Base-by-base conservation (phyloP, 2,888 invertebrate genomes). In the Sussaba pulchella region DNA sequence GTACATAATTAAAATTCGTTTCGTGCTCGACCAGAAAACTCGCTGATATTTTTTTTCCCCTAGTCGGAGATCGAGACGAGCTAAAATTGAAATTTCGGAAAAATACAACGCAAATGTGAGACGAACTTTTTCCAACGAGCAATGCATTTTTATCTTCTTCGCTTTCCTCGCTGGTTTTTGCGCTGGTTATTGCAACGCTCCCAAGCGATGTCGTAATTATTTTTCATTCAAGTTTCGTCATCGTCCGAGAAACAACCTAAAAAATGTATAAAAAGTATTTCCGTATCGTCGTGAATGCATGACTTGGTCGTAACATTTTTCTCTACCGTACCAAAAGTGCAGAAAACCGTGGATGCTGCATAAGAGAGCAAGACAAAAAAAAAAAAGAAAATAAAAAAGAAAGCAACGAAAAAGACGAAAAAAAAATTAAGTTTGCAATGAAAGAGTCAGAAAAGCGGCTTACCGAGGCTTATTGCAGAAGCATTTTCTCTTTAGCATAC, bases 361-460 rank as follows among this genome's bases (percentile, higher is more conserved):
- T n/a, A n/a, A n/a, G n/a, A n/a, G n/a, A n/a, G n/a, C n/a, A n/a
- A 31, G 2, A 1, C 12, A 36, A 50, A 19, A 21, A 47, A 50
- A 50, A 39, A 67, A 41, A 21, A 50, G 21, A 14, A 12, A 14
- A 24, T 2, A 8, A 14, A 8, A 14, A 31, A 26, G 12, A 64
- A 45, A 17, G 26, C 14, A 8, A 50, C 8, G 2, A 67, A n/a
- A n/a, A n/a, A n/a, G n/a, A n/a, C n/a, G n/a, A n/a, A n/a, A n/a
- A n/a, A n/a, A n/a, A n/a, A n/a, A n/a, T n/a, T 39, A 24, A 19
- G 39, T 52, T 14, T n/a, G 36, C 50, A 19, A n/a, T 52, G 26
- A 66, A 66, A 50, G 31, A 31, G 50, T 39, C 19, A 36, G 66
- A 36, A 66, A 67, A 67, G 66, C 66, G 21, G 50, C 36, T 39